These are phyloP conservation scores for Tiliacea citrago DNA, from an alignment of 2,888 invertebrate genomes.

Conservation along the genomic window DNA sequence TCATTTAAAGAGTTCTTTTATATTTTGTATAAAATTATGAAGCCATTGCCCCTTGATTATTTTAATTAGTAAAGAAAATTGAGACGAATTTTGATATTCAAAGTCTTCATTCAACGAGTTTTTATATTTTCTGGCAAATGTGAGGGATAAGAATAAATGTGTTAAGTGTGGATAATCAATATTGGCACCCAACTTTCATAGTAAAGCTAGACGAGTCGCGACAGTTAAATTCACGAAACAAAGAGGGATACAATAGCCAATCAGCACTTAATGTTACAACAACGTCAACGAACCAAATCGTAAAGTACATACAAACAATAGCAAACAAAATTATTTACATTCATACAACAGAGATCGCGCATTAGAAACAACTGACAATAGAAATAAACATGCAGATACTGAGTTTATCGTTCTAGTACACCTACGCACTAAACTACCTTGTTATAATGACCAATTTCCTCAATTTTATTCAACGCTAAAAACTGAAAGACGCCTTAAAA, in stretches of 20 bases:
- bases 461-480: not conserved
- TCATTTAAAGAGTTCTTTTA: not conserved
- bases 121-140: too few relatives aligned
- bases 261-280: not conserved
- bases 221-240: not conserved
- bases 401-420: not conserved
- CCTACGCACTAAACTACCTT: not conserved
- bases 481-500: not conserved
- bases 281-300: not conserved
- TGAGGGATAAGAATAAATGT: too few relatives aligned
- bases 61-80: not conserved
- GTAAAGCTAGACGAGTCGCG: too few relatives aligned
- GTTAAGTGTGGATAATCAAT: too few relatives aligned
- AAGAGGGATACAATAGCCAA: not conserved
- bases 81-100: too few relatives aligned
- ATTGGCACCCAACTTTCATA: too few relatives aligned
- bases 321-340: conserved; percentile 31
- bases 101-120: too few relatives aligned
- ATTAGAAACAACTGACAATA: conserved; percentile 1
- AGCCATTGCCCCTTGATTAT: not conserved
- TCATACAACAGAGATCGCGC: not conserved
- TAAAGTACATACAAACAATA: conserved; percentile 8
- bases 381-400: conserved; percentile 19
- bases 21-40: not conserved
- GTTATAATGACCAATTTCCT: not conserved